phyloP scores from a whole-genome alignment of 2,797 vertebrate genomes.

The Platyrinchus mystaceus region DNA sequence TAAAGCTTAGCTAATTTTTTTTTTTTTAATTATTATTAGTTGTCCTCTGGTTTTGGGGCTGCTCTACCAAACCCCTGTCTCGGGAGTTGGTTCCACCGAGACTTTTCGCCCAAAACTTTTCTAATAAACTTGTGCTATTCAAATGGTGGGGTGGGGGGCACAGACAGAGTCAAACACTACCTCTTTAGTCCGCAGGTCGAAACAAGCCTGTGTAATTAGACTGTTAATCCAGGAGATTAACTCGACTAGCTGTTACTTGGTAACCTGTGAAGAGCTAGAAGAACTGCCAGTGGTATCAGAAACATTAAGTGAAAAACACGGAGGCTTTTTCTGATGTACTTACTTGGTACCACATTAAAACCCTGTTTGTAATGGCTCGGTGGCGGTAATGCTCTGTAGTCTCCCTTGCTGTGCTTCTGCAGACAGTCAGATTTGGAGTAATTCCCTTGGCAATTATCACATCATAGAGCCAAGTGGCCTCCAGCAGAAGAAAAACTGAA shows the following conservation, averaged over 20 bases:
- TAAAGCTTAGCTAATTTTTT: not conserved
- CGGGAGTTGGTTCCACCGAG: not conserved
- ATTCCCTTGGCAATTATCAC: conserved; percentile 17
- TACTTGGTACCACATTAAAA: conserved; percentile 36
- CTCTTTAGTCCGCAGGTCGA: not conserved
- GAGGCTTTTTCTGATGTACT: not conserved
- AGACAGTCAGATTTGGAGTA: conserved; percentile 20
- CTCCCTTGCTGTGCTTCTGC: not conserved
- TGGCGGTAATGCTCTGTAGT: not conserved
- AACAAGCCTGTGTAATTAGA: conserved; percentile 46
- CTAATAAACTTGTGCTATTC: not conserved
- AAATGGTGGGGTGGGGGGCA: not conserved
- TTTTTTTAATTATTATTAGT: not conserved
- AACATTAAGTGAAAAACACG: conserved; percentile 20
- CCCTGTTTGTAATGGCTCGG: not conserved
- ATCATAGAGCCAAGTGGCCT: not conserved
- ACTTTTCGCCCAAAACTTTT: not conserved
- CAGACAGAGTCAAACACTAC: not conserved
- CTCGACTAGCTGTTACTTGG: not conserved
- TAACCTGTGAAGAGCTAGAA: not conserved
- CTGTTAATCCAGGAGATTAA: conserved; percentile 18
- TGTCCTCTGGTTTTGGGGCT: not conserved
- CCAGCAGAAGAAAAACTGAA: conserved; percentile 12
- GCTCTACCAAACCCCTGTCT: not conserved
- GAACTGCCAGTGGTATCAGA: conserved; percentile 26